phyloP scores from a whole-genome alignment of 2,888 invertebrate genomes.

The Anthophora plumipes region DNA sequence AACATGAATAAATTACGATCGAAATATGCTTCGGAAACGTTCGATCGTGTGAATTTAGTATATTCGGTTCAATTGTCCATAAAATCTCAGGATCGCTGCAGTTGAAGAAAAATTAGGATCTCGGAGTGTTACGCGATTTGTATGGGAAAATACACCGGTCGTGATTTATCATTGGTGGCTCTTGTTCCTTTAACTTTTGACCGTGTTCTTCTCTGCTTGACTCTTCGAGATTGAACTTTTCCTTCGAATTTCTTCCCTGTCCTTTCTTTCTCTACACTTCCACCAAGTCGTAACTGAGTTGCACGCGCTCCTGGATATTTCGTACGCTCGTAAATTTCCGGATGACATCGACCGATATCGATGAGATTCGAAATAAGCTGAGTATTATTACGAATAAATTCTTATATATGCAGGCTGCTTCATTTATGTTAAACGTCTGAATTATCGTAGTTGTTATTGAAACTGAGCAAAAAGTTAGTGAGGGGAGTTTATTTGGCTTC shows the following conservation, averaged over 20 bases:
- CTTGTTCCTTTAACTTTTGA: slow-evolving; percentile 5
- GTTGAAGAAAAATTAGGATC: slow-evolving; percentile 14
- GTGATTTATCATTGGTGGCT: slow-evolving; percentile 29
- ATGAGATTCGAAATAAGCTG: too few species aligned
- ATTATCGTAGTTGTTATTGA: too few species aligned
- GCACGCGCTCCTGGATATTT: not conserved
- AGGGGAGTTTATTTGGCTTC: too few species aligned
- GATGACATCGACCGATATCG: not conserved
- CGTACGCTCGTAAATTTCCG: not conserved
- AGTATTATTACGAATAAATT: not conserved
- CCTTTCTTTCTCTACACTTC: not conserved
- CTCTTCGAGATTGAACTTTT: not conserved
- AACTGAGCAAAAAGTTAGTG: too few species aligned
- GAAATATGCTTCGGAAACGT: slow-evolving; percentile 16
- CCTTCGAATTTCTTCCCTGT: not conserved
- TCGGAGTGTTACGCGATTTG: slow-evolving; percentile 22
- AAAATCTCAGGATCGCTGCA: slow-evolving; percentile 4
- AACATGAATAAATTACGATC: slow-evolving; percentile 25
- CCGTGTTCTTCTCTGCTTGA: not conserved
- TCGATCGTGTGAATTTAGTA: slow-evolving; percentile 15
- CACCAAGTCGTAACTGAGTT: not conserved
- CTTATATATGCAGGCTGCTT: too few species aligned
- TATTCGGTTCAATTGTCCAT: slow-evolving; percentile 16
- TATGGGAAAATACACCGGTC: slow-evolving; percentile 4
- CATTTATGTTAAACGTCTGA: too few species aligned